Evolutionary conservation across 2,797 vertebrate genomes (phyloP), one percentile per base, ranked within the genome.

Genomic region (Peromyscus eremicus): DNA sequence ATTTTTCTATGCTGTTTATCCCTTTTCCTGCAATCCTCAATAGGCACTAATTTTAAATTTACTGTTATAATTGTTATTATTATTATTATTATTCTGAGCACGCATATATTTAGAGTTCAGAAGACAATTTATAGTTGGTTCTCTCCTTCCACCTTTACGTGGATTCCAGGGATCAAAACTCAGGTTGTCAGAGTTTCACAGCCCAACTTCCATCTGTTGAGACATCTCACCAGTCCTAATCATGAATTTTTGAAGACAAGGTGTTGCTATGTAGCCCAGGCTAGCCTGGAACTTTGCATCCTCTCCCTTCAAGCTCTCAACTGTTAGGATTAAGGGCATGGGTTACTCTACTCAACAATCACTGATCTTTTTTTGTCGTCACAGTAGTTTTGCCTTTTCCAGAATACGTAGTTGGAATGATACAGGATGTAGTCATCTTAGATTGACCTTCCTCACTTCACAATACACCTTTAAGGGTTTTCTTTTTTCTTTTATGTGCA

Each of bases 331-430:
- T 52, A 70, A 49, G 32, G 46, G 12, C 12, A 52, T 73, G 25
- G 6, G 1, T 21, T 60, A n/a, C 25, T 37, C 52, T 29, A 19
- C 4, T 57, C 29, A 46, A 9, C 19, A 84, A 93, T 4, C 55
- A 49, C 70, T 82, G 62, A 76, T 62, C 43, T 21, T 94, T 96
- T 55, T 92, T 77, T 32, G 76, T 27, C 82, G 19, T 82, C 68
- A 62, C 27, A 62, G 73, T 73, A 37, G 68, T 73, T 94, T 92
- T 55, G 37, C 66, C 52, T 94, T 94, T 84, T 77, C n/a, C 27
- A 84, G 60, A 82, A 60, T 66, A 60, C 57, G 46, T 66, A 82
- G 12, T 86, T 94, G 73, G 34, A 92, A 23, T 23, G 29, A n/a
- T 55, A 40, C 52, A 81, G 11, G 64, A 46, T 66, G 40, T 84